Evolutionary conservation across 2,888 invertebrate genomes (phyloP).

Genomic region (Amphipyra berbera): DNA sequence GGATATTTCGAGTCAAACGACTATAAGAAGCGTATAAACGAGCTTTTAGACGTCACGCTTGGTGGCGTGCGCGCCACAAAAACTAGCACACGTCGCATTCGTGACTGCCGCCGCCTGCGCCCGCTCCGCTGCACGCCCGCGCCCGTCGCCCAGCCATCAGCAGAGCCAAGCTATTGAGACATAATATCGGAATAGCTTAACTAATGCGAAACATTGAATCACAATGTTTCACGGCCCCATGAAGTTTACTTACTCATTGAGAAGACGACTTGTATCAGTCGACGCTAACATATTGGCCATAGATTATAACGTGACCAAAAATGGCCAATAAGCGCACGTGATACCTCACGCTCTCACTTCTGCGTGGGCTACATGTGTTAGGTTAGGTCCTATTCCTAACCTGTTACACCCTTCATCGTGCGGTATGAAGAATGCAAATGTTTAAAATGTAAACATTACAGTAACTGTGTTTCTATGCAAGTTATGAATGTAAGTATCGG

Average conservation of each 20-base stretch:
- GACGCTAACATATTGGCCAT: background rate
- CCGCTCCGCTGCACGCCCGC: conserved; percentile 51
- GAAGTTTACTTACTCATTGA: background rate
- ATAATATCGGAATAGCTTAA: conserved; percentile 18
- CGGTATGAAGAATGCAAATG: no score
- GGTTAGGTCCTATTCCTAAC: no score
- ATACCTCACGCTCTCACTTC: no score
- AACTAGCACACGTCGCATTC: conserved; percentile 79
- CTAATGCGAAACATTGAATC: conserved; percentile 4
- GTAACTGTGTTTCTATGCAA: background rate
- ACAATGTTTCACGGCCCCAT: background rate
- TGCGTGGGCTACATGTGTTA: no score
- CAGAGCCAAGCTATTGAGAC: conserved; percentile 47
- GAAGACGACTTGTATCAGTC: background rate
- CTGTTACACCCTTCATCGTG: no score
- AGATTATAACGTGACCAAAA: conserved; percentile 1
- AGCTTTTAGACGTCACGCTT: conserved; percentile 87
- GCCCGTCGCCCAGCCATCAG: conserved; percentile 17
- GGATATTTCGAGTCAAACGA: conserved; percentile 75
- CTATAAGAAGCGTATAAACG: conserved; percentile 85
- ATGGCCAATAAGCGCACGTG: conserved; percentile 1
- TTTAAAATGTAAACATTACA: background rate
- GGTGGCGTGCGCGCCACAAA: conserved; percentile 77
- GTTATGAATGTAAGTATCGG: no score
- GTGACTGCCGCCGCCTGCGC: conserved; percentile 67